Conservation (phyloP, 30 jellyfish, hydroid and myxozoan species). For the Aurelia sp. region DNA sequence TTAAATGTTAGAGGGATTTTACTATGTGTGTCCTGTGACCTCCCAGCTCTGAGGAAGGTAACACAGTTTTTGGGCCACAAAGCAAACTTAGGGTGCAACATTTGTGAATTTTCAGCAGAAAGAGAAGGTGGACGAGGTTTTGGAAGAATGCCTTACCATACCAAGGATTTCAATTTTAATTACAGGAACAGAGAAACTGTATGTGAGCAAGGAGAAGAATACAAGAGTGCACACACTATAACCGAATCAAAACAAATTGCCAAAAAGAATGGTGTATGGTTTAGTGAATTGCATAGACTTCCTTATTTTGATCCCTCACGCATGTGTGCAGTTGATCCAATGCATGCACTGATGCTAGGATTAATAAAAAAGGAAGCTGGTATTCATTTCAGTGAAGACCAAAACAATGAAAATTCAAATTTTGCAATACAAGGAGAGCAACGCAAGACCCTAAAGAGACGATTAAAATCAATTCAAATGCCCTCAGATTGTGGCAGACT, state of each 20-base stretch:
- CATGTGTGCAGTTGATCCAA: conserved; percentile 3
- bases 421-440: neutral
- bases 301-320: neutral
- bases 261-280: neutral
- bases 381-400: no score
- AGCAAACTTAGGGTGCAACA: conserved; percentile 26
- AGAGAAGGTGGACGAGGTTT: neutral
- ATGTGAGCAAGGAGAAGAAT: conserved; percentile 4
- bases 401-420: no score
- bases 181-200: neutral
- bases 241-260: conserved; percentile 8
- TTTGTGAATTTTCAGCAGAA: conserved; percentile 31
- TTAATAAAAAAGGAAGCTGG: no score
- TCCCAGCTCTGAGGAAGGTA: conserved; percentile 23
- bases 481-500: neutral
- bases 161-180: neutral
- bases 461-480: neutral
- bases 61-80: conserved; percentile 10
- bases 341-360: neutral
- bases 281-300: neutral
- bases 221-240: neutral
- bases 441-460: neutral
- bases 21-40: conserved; percentile 1
- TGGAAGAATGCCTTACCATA: conserved; percentile 17
- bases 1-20: neutral